Conservation (phyloP, 1,140 invertebrate genomes). For the Daktulosphaira vitifoliae region DNA sequence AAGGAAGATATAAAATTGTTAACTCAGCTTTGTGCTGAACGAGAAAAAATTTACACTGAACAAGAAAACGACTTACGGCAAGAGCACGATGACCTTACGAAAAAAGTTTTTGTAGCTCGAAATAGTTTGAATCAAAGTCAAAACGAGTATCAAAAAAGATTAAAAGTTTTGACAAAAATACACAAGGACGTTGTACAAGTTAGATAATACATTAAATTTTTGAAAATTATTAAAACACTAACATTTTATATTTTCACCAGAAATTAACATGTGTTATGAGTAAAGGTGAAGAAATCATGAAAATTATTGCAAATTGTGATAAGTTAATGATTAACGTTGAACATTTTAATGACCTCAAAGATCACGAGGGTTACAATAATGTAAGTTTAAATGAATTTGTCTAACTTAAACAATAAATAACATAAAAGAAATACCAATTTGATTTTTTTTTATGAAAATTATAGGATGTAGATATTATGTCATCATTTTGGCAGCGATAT, state of each 20-base stretch:
- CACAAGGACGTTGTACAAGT: constrained; percentile 42
- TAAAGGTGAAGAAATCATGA: constrained; percentile 39
- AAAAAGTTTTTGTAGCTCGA: neutral
- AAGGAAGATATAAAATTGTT: constrained; percentile 24
- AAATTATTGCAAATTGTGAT: constrained; percentile 40
- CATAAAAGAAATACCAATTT: no score
- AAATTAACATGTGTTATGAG: constrained; percentile 41
- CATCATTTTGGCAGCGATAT: constrained; percentile 7
- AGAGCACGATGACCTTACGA: neutral
- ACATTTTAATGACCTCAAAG: constrained; percentile 38
- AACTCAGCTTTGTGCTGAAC: neutral
- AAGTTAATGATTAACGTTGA: constrained; percentile 41
- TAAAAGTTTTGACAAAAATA: constrained; percentile 33
- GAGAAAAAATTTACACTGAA: neutral
- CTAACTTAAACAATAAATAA: constrained; percentile 12
- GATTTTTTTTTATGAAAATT: no score
- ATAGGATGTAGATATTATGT: neutral
- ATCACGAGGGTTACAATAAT: constrained; percentile 23
- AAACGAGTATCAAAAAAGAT: constrained; percentile 4
- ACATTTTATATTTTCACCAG: constrained; percentile 31
- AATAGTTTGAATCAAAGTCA: neutral
- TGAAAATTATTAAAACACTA: no score
- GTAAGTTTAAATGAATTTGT: no score
- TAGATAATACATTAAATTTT: constrained; percentile 2
- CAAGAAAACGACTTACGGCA: constrained; percentile 3